Percentiles rank a stretch among this genome's conserved stretches.
Evolutionary conservation across 2,888 invertebrate species (phyloP).

Genomic region (Lasioglossum figueresi): DNA sequence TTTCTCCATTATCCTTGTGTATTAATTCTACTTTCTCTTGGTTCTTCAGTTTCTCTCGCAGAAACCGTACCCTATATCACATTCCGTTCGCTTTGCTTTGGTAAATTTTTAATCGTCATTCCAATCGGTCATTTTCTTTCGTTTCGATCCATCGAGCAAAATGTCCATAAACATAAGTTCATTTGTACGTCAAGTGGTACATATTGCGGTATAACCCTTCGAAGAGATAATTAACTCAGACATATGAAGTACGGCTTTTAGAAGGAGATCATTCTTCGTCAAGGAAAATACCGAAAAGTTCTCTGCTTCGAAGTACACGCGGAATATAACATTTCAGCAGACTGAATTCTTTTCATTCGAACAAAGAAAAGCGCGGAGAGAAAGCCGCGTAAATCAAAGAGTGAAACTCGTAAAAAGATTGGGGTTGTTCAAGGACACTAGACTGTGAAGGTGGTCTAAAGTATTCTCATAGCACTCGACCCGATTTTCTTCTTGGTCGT

Average conservation of each 20-base stretch:
- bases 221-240: not conserved
- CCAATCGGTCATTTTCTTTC: not conserved
- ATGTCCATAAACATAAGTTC: not conserved
- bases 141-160: not conserved
- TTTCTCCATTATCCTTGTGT: not conserved
- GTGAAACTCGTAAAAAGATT: slow-evolving; percentile 38
- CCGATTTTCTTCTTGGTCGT: slow-evolving; percentile 51
- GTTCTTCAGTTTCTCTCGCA: not conserved
- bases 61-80: not conserved
- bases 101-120: not conserved
- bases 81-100: not conserved
- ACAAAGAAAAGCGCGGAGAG: slow-evolving; percentile 11
- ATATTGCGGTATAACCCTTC: not conserved
- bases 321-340: slow-evolving; percentile 8
- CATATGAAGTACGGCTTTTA: not conserved
- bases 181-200: not conserved
- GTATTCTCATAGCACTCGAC: slow-evolving; percentile 65
- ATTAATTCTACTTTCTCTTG: not conserved
- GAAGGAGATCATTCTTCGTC: not conserved
- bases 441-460: slow-evolving; percentile 45
- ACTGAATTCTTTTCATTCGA: not conserved
- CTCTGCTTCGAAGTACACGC: not conserved
- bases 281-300: not conserved
- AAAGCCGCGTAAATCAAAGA: slow-evolving; percentile 33
- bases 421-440: slow-evolving; percentile 51